Evolutionary conservation across 2,797 vertebrate species (phyloP).

Genomic region (Tapera naevia): DNA sequence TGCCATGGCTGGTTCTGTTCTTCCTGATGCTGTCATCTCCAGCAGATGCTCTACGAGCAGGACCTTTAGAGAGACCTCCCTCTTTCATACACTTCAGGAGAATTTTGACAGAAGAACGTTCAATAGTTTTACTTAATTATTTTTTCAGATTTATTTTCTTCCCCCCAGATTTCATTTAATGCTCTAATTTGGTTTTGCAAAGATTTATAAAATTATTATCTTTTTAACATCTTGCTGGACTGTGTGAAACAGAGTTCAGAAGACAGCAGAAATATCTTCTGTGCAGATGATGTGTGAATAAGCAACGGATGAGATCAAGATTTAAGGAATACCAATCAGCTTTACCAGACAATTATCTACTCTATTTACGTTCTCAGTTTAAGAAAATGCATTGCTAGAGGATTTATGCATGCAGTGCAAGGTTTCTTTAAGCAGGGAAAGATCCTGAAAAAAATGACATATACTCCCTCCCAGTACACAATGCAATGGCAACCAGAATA

Average conservation of each 20-base stretch:
- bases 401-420: background rate
- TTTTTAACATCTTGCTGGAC: slow-evolving; percentile 30
- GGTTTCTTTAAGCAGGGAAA: background rate
- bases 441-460: background rate
- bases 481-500: background rate
- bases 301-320: slow-evolving; percentile 47
- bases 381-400: background rate
- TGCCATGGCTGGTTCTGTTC: background rate
- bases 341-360: slow-evolving; percentile 40
- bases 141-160: background rate
- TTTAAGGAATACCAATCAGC: slow-evolving; percentile 59
- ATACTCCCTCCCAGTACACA: background rate
- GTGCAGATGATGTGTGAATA: slow-evolving; percentile 62
- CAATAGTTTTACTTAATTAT: slow-evolving; percentile 1
- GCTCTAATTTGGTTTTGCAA: background rate
- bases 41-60: background rate
- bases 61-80: background rate
- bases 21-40: background rate
- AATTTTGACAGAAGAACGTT: background rate
- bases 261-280: slow-evolving; percentile 49
- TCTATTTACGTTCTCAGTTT: slow-evolving; percentile 17
- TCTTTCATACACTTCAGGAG: background rate
- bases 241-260: slow-evolving; percentile 60
- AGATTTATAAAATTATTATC: slow-evolving; percentile 15
- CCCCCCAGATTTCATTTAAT: background rate